These are phyloP conservation scores for Spodoptera exigua DNA, from an alignment of 2,888 invertebrate genomes.

Conservation along the genomic window DNA sequence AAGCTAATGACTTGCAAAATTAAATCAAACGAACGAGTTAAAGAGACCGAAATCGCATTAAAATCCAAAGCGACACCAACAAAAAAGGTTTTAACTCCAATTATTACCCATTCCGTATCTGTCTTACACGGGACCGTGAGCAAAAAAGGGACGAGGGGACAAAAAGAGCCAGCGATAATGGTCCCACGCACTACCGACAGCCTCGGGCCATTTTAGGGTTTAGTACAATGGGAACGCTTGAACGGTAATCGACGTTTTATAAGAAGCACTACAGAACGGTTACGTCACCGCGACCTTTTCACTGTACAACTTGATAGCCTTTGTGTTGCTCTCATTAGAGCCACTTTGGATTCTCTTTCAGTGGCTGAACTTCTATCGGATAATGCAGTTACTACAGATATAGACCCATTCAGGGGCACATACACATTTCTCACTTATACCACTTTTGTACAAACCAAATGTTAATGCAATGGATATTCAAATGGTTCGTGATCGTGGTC, in stretches of 20 bases:
- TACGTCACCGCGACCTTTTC: constrained; percentile 72
- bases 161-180: constrained; percentile 82
- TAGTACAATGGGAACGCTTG: constrained; percentile 77
- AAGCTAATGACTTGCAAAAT: constrained; percentile 75
- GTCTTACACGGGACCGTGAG: constrained; percentile 77
- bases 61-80: constrained; percentile 73
- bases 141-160: constrained; percentile 75
- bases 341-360: constrained; percentile 73
- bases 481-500: constrained; percentile 13
- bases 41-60: constrained; percentile 72
- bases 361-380: constrained; percentile 52
- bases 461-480: constrained; percentile 18
- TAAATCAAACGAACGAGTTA: constrained; percentile 68
- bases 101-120: constrained; percentile 86
- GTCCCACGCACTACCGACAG: constrained; percentile 73
- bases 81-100: constrained; percentile 83
- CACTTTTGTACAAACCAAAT: constrained; percentile 14
- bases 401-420: constrained; percentile 36
- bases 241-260: constrained; percentile 81
- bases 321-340: constrained; percentile 76
- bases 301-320: constrained; percentile 68
- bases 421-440: constrained; percentile 42
- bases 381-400: constrained; percentile 59
- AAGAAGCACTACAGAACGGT: constrained; percentile 74
- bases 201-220: constrained; percentile 75